Conservation (phyloP, 2,888 invertebrate genomes). For the Petrophora chlorosata region DNA sequence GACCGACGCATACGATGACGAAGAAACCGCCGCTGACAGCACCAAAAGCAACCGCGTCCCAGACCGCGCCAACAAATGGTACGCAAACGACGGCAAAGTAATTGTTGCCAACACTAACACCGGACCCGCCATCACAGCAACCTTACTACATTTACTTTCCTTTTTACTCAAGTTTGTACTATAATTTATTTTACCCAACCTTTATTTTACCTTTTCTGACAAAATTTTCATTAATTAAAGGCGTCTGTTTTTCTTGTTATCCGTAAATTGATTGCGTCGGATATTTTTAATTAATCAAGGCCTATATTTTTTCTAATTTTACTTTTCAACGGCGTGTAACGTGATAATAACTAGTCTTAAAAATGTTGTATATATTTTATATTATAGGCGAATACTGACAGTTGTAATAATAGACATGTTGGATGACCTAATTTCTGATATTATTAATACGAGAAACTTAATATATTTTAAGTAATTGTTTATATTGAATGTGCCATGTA, state of each 20-base stretch:
- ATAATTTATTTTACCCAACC: conserved; percentile 30
- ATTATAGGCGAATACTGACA: conserved; percentile 55
- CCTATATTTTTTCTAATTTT: conserved; percentile 15
- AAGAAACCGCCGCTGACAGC: conserved; percentile 55
- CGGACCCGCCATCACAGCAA: conserved; percentile 39
- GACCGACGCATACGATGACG: conserved; percentile 70
- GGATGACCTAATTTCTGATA: conserved; percentile 51
- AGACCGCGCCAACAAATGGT: conserved; percentile 80
- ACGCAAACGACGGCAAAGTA: conserved; percentile 72
- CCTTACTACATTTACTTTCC: conserved; percentile 32
- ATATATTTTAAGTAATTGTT: conserved; percentile 49
- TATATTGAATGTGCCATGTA: conserved; percentile 68
- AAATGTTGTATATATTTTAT: conserved; percentile 72
- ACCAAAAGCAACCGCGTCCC: conserved; percentile 76
- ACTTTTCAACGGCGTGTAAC: conserved; percentile 66
- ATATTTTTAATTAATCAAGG: conserved; percentile 41
- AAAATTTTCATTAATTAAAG: conserved; percentile 21
- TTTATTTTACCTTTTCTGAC: conserved; percentile 23
- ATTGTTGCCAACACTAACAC: conserved; percentile 52
- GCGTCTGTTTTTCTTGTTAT: conserved; percentile 22
- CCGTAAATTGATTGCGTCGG: conserved; percentile 29
- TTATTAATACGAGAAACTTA: conserved; percentile 42
- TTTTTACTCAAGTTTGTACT: conserved; percentile 36
- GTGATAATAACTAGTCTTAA: conserved; percentile 82
- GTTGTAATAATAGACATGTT: conserved; percentile 53